Evolutionary conservation across 1,140 invertebrate species (phyloP).

Genomic region (Drosophila littoralis): DNA sequence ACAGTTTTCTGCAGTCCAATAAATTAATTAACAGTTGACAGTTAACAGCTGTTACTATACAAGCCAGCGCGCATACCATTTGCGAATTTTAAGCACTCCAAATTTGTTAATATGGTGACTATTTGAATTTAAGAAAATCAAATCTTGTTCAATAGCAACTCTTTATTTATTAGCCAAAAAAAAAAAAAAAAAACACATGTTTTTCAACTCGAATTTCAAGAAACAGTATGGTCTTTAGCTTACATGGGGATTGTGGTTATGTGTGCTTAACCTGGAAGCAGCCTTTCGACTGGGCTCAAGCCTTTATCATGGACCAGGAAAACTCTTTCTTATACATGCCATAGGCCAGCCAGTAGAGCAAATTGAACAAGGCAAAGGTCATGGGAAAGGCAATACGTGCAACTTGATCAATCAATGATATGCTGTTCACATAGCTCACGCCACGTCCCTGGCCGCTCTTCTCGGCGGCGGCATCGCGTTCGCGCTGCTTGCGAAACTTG

Average conservation of each 20-base stretch:
- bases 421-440: conserved; percentile 91
- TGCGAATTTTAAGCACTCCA: neutral
- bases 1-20: too few species aligned
- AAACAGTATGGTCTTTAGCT: too few species aligned
- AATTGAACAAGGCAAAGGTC: conserved; percentile 92
- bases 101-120: too few species aligned
- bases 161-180: conserved; percentile 6
- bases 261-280: too few species aligned
- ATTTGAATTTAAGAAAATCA: neutral
- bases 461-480: conserved; percentile 89
- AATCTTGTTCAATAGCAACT: neutral
- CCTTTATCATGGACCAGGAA: conserved; percentile 72
- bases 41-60: too few species aligned
- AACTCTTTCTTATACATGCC: conserved; percentile 83
- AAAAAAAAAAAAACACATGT: neutral
- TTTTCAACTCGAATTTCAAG: too few species aligned
- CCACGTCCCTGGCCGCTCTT: conserved; percentile 62
- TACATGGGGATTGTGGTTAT: too few species aligned
- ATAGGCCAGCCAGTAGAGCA: conserved; percentile 92
- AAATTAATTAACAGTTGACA: too few species aligned
- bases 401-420: conserved; percentile 93
- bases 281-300: conserved; percentile 15
- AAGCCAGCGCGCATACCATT: neutral
- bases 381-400: conserved; percentile 94
- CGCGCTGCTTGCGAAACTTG: conserved; percentile 89